Evolutionary conservation across 2,888 invertebrate species (phyloP), one percentile per base, ranked within the genome.

Genomic region (Phengaris arion): DNA sequence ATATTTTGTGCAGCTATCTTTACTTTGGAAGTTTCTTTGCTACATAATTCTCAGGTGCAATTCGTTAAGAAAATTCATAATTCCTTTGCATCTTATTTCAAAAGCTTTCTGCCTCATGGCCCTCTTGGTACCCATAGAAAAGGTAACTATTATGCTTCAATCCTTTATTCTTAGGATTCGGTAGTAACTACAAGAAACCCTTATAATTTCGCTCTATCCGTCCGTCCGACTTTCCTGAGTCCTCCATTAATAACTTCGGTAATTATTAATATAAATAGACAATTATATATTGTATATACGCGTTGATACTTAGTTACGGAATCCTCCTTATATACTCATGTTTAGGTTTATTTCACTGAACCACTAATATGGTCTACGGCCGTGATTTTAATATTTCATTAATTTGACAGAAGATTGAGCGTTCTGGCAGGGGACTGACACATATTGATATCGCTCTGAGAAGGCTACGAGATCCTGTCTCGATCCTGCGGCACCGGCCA

Each of bases 361-460:
- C 15, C 22, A 7, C 10, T 59, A 22, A 22, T 22, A 59, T 8
- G 22, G 22, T 22, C 35, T 35, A 35, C 35, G 35, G 10, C 35
- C 22, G 8, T 9, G 22, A 6, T 64, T 45, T 64, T 45, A 64
- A 64, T 45, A 45, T 64, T 64, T 64, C 45, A 45, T 35, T 22
- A 22, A 64, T 64, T 64, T 64, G 64, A 64, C 64, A 64, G 35
- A 12, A 64, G 64, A 64, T 64, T 64, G 64, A 64, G 45, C 12
- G 64, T 64, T 64, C 64, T 64, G 64, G 64, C 64, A 35, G 64
- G 7, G 64, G 35, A 64, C 64, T 64, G 64, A 64, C 59, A 64
- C 59, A 10, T 64, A 64, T 64, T 64, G 59, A 64, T 64, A 64
- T 64, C 10, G 59, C 22, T 22, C 4, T 64, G 35, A 12, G 48